Percentiles rank a stretch among this genome's conserved stretches.
phyloP scores from a whole-genome alignment of 2,797 vertebrate species.

The Zenarchopterus dispar region DNA sequence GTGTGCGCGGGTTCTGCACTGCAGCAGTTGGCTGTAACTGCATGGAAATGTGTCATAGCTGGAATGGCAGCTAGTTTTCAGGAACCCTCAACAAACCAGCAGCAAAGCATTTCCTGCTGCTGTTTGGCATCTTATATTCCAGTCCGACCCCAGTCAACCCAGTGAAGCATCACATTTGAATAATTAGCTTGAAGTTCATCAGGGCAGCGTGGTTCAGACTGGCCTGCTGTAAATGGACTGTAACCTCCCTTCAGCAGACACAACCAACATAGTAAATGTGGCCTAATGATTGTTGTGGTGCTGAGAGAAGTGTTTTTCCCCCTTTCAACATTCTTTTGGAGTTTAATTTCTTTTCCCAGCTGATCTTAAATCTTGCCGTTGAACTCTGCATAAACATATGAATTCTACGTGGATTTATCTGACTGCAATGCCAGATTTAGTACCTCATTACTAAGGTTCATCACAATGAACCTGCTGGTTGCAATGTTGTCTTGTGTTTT shows the following conservation, averaged over 20 bases:
- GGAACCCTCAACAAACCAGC: slow-evolving; percentile 32
- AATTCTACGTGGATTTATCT: not conserved
- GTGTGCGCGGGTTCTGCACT: slow-evolving; percentile 7
- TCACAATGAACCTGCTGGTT: not conserved
- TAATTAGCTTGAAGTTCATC: slow-evolving; percentile 51
- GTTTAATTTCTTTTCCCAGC: not conserved
- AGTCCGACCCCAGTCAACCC: slow-evolving; percentile 33
- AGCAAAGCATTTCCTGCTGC: slow-evolving; percentile 48
- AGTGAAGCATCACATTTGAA: slow-evolving; percentile 60
- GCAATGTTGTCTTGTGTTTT: not conserved
- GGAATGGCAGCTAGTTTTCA: slow-evolving; percentile 28
- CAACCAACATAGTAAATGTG: slow-evolving; percentile 31
- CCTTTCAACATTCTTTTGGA: no score
- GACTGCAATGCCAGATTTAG: no score
- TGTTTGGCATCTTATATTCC: slow-evolving; percentile 49
- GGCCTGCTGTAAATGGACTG: slow-evolving; percentile 47
- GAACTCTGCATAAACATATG: slow-evolving; percentile 20
- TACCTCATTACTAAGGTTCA: not conserved
- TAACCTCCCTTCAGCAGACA: slow-evolving; percentile 47
- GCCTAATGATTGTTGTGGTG: slow-evolving; percentile 30
- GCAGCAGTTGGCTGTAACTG: slow-evolving; percentile 16
- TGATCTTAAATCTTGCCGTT: slow-evolving; percentile 2
- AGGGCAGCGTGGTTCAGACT: slow-evolving; percentile 41
- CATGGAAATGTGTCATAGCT: slow-evolving; percentile 12
- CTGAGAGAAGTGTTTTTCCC: slow-evolving; percentile 8